Evolutionary conservation across 2,888 invertebrate species (phyloP).

Genomic region (Globia sparganii): DNA sequence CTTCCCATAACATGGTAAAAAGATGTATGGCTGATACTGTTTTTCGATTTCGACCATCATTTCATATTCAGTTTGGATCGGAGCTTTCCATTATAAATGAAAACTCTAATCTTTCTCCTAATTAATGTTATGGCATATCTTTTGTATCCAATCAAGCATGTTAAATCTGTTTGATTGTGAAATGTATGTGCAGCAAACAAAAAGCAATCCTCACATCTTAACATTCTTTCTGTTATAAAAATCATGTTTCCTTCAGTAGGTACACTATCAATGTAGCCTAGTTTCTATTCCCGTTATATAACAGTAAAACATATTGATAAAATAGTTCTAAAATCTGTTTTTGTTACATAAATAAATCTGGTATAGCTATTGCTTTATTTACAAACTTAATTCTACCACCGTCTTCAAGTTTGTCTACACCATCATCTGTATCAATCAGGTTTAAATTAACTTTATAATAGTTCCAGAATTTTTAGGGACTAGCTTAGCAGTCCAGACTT

Average conservation of each 20-base stretch:
- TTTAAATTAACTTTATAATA: slow-evolving; percentile 34
- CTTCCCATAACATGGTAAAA: not conserved
- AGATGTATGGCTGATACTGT: not conserved
- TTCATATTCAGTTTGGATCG: not conserved
- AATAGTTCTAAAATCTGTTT: not conserved
- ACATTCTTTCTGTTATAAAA: not conserved
- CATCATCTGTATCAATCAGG: slow-evolving; percentile 23
- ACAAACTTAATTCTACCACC: slow-evolving; percentile 1
- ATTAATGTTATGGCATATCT: slow-evolving; percentile 14
- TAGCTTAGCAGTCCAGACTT: slow-evolving; percentile 33
- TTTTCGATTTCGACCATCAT: not conserved
- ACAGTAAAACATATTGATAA: not conserved
- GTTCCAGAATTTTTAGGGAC: slow-evolving; percentile 29
- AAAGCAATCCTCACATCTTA: not conserved
- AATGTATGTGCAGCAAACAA: not conserved
- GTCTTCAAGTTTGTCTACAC: slow-evolving; percentile 18
- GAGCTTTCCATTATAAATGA: not conserved
- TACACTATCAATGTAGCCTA: not conserved
- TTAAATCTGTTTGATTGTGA: not conserved
- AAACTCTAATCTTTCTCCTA: not conserved
- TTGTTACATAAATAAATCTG: not conserved
- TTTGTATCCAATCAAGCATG: slow-evolving; percentile 2
- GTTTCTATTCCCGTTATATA: not conserved
- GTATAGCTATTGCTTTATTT: not conserved
- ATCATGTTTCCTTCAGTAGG: not conserved